Base-by-base conservation (phyloP, 1,140 invertebrate species). In the Drosophila arawakana region DNA sequence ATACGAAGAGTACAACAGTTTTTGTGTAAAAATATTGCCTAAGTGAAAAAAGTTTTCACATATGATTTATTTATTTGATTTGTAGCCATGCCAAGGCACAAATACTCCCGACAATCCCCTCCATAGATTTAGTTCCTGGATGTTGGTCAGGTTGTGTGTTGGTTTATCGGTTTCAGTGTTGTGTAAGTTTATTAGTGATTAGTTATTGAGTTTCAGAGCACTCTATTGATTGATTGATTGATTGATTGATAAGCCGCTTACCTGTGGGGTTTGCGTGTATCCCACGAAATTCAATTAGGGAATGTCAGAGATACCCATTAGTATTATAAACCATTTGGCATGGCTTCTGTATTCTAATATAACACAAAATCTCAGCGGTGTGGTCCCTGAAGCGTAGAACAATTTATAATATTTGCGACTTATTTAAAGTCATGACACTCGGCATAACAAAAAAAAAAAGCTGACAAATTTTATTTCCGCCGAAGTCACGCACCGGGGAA, bases 381-480 rank as follows among this genome's bases (percentile, higher is more conserved):
- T 11, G 50, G 52, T 66, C 49, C 34, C 50, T 21, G 21, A 13
- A 46, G 44, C 21, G 15, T 59, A 39, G 35, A 50, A 43, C 72
- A 58, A 65, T 57, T 75, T 43, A 61, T 69, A 72, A 67, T 63
- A 63, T 73, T 77, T 76, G 69, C 62, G 67, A 80, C 69, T 83
- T 82, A 88, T 86, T 86, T 86, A 86, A 86, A 86, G 80, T 77
- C 83, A 69, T 65, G 60, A 62, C 76, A 70, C 68, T 70, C 55
- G 10, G 50, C 25, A 30, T 30, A 30, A 4, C 3, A 30, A 30
- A 4, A 30, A 30, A 30, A 68, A 46, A 73, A 77, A 77, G 76
- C 83, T 86, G 83, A 86, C 83, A 86, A 86, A 86, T 86, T 86
- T 80, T 86, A 88, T 86, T 86, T 86, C 83, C 83, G 83, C 83